Conservation (phyloP, 2,888 invertebrate species). For the Drosophila meridionalis region DNA sequence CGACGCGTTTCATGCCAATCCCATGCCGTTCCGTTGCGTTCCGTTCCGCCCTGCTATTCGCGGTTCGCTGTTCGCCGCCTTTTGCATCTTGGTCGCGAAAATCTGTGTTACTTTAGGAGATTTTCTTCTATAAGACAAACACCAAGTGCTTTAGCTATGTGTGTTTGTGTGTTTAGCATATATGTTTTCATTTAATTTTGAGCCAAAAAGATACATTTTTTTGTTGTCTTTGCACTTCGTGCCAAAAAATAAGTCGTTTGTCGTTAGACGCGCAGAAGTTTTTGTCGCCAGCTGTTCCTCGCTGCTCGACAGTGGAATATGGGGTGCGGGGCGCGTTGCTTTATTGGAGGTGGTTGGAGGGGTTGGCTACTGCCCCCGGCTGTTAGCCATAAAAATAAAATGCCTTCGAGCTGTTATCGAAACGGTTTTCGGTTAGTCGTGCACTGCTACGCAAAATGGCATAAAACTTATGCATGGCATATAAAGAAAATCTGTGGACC, state of each 20-base stretch:
- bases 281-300: constrained; percentile 60
- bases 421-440: constrained; percentile 39
- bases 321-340: background rate
- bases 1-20: constrained; percentile 3
- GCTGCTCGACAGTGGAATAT: background rate
- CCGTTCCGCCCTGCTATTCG: background rate
- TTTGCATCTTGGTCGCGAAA: constrained; percentile 46
- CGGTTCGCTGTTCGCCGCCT: background rate
- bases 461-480: constrained; percentile 51
- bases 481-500: constrained; percentile 63
- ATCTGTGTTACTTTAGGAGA: constrained; percentile 69
- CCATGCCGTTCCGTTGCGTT: constrained; percentile 6
- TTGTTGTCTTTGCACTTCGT: constrained; percentile 53
- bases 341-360: background rate
- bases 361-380: constrained; percentile 38
- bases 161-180: constrained; percentile 38
- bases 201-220: constrained; percentile 60
- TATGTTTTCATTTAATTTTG: constrained; percentile 77
- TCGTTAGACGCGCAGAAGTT: constrained; percentile 37
- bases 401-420: constrained; percentile 66
- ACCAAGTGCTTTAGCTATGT: constrained; percentile 53
- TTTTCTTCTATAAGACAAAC: constrained; percentile 51
- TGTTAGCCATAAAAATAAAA: constrained; percentile 68
- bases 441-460: constrained; percentile 35
- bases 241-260: constrained; percentile 60